Base-by-base conservation (phyloP, 2,888 invertebrate genomes). In the Agriopis leucophaearia region DNA sequence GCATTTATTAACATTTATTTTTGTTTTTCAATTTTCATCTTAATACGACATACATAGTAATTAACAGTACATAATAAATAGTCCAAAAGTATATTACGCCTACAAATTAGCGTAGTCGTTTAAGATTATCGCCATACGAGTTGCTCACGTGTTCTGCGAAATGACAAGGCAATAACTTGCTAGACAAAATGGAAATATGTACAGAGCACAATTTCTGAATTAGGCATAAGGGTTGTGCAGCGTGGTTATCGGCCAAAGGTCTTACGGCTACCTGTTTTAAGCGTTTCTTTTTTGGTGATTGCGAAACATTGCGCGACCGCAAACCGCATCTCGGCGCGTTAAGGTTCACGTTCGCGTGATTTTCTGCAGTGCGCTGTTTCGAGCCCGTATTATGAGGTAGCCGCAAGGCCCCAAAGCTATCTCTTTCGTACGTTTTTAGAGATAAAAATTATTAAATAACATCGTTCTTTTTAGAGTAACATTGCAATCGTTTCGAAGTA, bases 1-100 rank as follows among this genome's bases (percentile, higher is more conserved):
- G 94, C 94, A 94, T 94, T 94, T 94, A 94, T 92, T 94, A 94
- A 94, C 94, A 93, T 94, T 94, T 92, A 94, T 91, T 90, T 91
- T 90, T 88, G 84, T 88, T 92, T 91, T 92, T 91, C 85, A 85
- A 81, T 89, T 90, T 92, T 91, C 90, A 92, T 91, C 92, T 93
- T 92, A 93, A 89, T 94, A 94, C 93, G 94, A 94, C 93, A 94
- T 94, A 94, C 92, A 93, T 94, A 93, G 93, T 94, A 93, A 93
- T 94, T 93, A 94, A 94, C 93, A 94, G 92, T 93, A 94, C 93
- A 91, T 94, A 94, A 93, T 94, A 94, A 94, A 94, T 93, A 93
- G 92, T 94, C 94, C 92, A 94, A 94, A 94, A 94, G 93, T 94
- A 94, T 94, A 94, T 94, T 92, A 93, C 94, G 94, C 93, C 92